Evolutionary conservation across 2,888 invertebrate genomes (phyloP).

Genomic region (Phasia obesa): DNA sequence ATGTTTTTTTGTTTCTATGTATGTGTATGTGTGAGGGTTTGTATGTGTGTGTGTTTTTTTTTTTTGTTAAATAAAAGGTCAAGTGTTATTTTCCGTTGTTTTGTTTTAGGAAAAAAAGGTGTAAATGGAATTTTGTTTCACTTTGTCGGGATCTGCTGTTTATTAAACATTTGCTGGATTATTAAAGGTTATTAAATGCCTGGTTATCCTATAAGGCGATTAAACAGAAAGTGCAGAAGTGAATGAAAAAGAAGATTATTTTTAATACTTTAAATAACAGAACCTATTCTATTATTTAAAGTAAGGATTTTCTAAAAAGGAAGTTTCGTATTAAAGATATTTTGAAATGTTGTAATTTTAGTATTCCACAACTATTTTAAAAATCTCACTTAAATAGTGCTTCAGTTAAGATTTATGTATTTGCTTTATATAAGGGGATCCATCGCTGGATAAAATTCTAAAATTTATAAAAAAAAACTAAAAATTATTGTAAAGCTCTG

Average conservation of each 20-base stretch:
- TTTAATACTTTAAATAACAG: conserved; percentile 11
- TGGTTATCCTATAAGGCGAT: conserved; percentile 57
- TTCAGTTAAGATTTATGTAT: too few relatives aligned
- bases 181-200: conserved; percentile 35
- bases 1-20: background rate
- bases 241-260: conserved; percentile 11
- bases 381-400: too few relatives aligned
- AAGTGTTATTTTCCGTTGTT: conserved; percentile 36
- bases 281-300: too few relatives aligned
- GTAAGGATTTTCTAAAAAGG: background rate
- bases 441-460: too few relatives aligned
- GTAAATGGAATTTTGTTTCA: conserved; percentile 33
- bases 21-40: too few relatives aligned
- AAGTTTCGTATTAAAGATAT: too few relatives aligned
- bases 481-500: too few relatives aligned
- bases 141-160: conserved; percentile 16
- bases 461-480: too few relatives aligned
- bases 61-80: conserved; percentile 15
- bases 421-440: too few relatives aligned
- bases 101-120: conserved; percentile 42
- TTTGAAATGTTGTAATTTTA: too few relatives aligned
- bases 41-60: too few relatives aligned
- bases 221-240: conserved; percentile 33
- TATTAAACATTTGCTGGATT: conserved; percentile 41
- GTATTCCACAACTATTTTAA: too few relatives aligned